Evolutionary conservation across 2,888 invertebrate species (phyloP), one percentile per base, ranked within the genome.

Genomic region (Lasioglossum lativentre): DNA sequence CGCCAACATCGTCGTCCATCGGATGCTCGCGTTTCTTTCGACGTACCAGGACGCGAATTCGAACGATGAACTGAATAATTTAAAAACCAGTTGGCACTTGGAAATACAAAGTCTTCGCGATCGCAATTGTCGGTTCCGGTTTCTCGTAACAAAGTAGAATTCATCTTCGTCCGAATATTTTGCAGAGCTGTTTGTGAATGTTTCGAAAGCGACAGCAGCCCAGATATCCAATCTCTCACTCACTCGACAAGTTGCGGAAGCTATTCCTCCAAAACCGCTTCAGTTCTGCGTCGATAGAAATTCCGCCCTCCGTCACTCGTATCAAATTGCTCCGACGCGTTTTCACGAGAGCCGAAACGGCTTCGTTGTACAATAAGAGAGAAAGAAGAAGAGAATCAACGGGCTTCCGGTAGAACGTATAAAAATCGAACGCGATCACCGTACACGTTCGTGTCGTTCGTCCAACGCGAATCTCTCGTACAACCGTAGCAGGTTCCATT

Each of bases 11-110:
- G 66, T 34, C 34, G 66, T 23, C 42, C 73, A 27, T 75, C 23
- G 40, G 42, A 86, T 77, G 63, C 30, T 16, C 63, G 63, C 71
- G 66, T 66, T 75, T 82, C 40, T 30, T 19, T 23, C 10, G 66
- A 72, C 27, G 16, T 16, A 5, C n/a, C 59, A 4, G 52, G 82
- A 68, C 76, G 38, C 27, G 38, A 5, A 77, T 68, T 52, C n/a
- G 30, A 27, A 42, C 10, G 19, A 34, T 77, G 23, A 10, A 76
- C 66, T 76, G 63, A 71, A 30, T 23, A 16, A 16, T 38, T 16
- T 56, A 16, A 16, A 45, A 83, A 75, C 68, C 52, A 77, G n/a
- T 52, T n/a, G 34, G 30, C 45, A 40, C 27, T 75, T 59, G 10
- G 19, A n/a, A n/a, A n/a, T 42, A 6, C 8, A 40, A 42, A 30